phyloP scores from a whole-genome alignment of 2,113 vertebrate species.

The Eleginops maclovinus region DNA sequence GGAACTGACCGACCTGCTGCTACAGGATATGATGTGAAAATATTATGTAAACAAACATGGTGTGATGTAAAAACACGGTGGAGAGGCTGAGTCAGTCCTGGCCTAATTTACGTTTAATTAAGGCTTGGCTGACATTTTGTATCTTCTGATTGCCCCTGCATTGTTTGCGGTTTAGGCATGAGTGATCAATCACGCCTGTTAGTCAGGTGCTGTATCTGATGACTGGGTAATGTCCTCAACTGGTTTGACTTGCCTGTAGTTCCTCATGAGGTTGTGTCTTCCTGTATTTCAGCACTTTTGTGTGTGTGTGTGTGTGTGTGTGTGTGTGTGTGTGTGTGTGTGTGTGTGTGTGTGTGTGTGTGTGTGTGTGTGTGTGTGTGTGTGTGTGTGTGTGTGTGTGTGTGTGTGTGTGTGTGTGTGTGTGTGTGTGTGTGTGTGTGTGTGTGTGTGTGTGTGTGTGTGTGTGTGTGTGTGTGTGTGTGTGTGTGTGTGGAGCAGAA shows the following conservation, averaged over 20 bases:
- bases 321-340: conserved; percentile 4
- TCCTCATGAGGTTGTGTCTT: conserved; percentile 27
- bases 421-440: conserved; percentile 21
- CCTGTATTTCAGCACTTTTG: conserved; percentile 46
- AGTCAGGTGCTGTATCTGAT: conserved; percentile 9
- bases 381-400: conserved; percentile 4
- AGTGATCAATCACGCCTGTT: conserved; percentile 7
- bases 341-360: conserved; percentile 19
- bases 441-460: conserved; percentile 7
- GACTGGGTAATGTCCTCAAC: neutral
- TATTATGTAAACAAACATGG: conserved; percentile 15
- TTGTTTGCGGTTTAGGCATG: neutral
- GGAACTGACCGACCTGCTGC: neutral
- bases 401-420: conserved; percentile 8
- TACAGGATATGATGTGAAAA: conserved; percentile 43
- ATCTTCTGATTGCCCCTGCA: neutral
- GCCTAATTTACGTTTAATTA: neutral
- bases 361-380: conserved; percentile 22
- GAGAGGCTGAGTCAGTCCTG: neutral
- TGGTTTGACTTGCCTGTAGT: conserved; percentile 13
- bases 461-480: conserved; percentile 21
- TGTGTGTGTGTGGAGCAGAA: conserved; percentile 28
- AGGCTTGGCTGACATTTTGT: neutral
- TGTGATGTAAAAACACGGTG: conserved; percentile 2
- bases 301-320: conserved; percentile 27